A percentile compares a stretch with the other conserved stretches of the same genome.
Evolutionary conservation across 2,888 invertebrate species (phyloP).

Genomic region (Acleris holmiana): DNA sequence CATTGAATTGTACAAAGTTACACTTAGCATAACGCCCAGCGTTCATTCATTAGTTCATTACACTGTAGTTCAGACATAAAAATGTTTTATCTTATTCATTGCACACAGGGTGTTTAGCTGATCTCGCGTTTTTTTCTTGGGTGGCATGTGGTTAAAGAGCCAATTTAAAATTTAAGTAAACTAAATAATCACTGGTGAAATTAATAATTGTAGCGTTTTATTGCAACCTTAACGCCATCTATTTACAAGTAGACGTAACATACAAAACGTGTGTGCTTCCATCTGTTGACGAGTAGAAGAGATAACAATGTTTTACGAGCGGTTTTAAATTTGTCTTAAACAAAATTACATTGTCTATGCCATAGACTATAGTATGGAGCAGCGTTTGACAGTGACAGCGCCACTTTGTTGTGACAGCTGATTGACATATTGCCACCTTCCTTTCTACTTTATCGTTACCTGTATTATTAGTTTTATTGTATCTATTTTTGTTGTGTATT

Average conservation of each 20-base stretch:
- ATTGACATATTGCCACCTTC: not conserved
- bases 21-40: too few relatives aligned
- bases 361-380: not conserved
- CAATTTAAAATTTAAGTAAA: too few relatives aligned
- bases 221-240: slow-evolving; percentile 5
- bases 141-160: too few relatives aligned
- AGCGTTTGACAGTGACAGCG: slow-evolving; percentile 4
- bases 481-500: not conserved
- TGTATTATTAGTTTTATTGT: not conserved
- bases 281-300: slow-evolving; percentile 11
- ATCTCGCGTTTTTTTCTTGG: too few relatives aligned
- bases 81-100: too few relatives aligned
- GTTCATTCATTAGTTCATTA: too few relatives aligned
- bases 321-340: slow-evolving; percentile 11
- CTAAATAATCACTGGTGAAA: too few relatives aligned
- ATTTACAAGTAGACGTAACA: slow-evolving; percentile 6
- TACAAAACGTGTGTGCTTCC: not conserved
- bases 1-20: too few relatives aligned
- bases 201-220: too few relatives aligned
- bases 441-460: not conserved
- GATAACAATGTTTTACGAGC: not conserved
- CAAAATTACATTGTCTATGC: not conserved
- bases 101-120: too few relatives aligned
- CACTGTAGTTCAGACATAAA: too few relatives aligned
- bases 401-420: not conserved